A percentile compares a stretch with the other conserved stretches of the same genome.
Evolutionary conservation across 2,113 vertebrate genomes (phyloP).

Genomic region (Myotis yumanensis): DNA sequence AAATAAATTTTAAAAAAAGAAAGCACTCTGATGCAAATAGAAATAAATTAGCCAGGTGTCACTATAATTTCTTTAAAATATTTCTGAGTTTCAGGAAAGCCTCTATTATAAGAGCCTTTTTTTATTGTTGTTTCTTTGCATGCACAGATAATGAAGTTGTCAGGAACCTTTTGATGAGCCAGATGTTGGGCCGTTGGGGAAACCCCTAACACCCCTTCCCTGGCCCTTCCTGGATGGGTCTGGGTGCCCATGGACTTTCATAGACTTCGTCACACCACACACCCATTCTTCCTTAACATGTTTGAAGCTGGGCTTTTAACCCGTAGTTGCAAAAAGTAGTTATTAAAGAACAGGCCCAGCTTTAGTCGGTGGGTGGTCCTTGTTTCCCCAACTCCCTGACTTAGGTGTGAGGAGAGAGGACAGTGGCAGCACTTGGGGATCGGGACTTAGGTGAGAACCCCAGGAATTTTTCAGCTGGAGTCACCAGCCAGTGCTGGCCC

Average conservation of each 20-base stretch:
- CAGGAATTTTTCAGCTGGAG: not conserved
- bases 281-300: not conserved
- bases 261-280: not conserved
- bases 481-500: not conserved
- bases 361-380: not conserved
- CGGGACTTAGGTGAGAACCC: not conserved
- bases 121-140: not conserved
- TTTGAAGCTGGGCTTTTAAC: not conserved
- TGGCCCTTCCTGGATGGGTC: not conserved
- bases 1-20: not conserved
- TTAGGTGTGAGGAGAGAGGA: not conserved
- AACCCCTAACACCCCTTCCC: not conserved
- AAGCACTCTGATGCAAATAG: not conserved
- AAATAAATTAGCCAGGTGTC: not conserved
- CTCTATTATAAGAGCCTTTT: not conserved
- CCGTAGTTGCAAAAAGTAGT: not conserved
- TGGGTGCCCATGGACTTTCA: not conserved
- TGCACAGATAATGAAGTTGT: not conserved
- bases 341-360: not conserved
- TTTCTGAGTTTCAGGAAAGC: constrained; percentile 36
- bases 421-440: not conserved
- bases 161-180: not conserved
- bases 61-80: constrained; percentile 22
- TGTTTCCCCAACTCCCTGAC: not conserved
- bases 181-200: not conserved